Conservation (phyloP, 2,888 invertebrate genomes). For the Temnothorax ravouxi region DNA sequence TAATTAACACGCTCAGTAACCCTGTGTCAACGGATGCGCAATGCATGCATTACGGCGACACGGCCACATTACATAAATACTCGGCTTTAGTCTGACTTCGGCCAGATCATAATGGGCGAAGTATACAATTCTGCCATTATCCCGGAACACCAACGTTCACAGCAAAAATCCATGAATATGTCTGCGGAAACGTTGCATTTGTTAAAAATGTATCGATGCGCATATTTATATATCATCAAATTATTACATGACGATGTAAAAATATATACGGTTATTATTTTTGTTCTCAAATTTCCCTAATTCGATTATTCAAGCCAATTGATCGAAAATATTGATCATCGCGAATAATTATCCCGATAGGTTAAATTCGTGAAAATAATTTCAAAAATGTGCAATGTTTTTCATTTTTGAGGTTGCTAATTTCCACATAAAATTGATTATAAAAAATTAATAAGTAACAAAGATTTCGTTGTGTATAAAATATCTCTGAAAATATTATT, state of each 20-base stretch:
- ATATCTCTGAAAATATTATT: slow-evolving; percentile 5
- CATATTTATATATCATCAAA: slow-evolving; percentile 46
- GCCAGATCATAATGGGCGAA: slow-evolving; percentile 81
- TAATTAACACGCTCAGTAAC: slow-evolving; percentile 84
- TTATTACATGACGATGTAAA: slow-evolving; percentile 6
- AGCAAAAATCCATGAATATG: slow-evolving; percentile 73
- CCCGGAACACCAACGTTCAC: slow-evolving; percentile 74
- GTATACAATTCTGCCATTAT: slow-evolving; percentile 81
- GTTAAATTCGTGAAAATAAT: neutral
- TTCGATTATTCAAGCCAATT: slow-evolving; percentile 1
- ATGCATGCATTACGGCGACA: slow-evolving; percentile 82
- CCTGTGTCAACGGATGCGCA: slow-evolving; percentile 80
- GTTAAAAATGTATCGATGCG: slow-evolving; percentile 52
- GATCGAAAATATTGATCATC: slow-evolving; percentile 1
- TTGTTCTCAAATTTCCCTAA: slow-evolving; percentile 6
- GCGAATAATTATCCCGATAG: neutral
- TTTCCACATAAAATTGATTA: neutral
- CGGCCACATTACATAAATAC: slow-evolving; percentile 83
- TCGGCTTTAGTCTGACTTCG: slow-evolving; percentile 78
- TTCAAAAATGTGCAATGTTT: neutral
- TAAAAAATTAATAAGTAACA: neutral
- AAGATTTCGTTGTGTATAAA: neutral
- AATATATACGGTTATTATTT: slow-evolving; percentile 31
- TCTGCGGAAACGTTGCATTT: slow-evolving; percentile 10
- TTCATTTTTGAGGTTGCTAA: neutral